Evolutionary conservation across 2,797 vertebrate species (phyloP).

Genomic region (Phoxinus dragarum): DNA sequence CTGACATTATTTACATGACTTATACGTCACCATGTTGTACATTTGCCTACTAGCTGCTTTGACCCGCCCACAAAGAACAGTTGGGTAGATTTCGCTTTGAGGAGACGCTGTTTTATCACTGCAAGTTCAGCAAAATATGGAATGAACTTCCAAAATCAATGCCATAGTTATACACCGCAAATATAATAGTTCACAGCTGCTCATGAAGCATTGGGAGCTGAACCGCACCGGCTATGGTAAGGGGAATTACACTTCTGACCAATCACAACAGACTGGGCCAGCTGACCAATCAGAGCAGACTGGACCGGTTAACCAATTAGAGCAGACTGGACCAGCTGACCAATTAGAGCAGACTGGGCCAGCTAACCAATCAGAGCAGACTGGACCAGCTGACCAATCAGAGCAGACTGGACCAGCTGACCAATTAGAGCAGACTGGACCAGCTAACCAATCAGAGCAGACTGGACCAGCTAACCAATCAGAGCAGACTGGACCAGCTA

Average conservation of each 20-base stretch:
- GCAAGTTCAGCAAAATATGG: neutral
- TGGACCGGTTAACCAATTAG: neutral
- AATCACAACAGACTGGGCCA: neutral
- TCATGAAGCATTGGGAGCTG: neutral
- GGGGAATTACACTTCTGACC: neutral
- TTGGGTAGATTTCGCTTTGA: neutral
- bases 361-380: too few relatives aligned
- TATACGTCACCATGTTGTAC: neutral
- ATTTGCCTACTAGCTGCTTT: neutral
- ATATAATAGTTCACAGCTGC: neutral
- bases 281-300: neutral
- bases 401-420: too few relatives aligned
- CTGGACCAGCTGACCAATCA: too few relatives aligned
- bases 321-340: too few relatives aligned
- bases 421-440: too few relatives aligned
- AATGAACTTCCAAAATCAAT: neutral
- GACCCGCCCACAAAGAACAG: neutral
- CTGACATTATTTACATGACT: neutral
- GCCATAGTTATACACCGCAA: neutral
- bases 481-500: too few relatives aligned
- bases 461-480: too few relatives aligned
- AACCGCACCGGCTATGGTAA: rapidly evolving
- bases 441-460: too few relatives aligned
- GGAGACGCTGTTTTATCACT: too few relatives aligned
- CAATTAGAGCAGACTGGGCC: too few relatives aligned